Conservation (phyloP, 2,888 invertebrate species). For the Oasisia sp. region DNA sequence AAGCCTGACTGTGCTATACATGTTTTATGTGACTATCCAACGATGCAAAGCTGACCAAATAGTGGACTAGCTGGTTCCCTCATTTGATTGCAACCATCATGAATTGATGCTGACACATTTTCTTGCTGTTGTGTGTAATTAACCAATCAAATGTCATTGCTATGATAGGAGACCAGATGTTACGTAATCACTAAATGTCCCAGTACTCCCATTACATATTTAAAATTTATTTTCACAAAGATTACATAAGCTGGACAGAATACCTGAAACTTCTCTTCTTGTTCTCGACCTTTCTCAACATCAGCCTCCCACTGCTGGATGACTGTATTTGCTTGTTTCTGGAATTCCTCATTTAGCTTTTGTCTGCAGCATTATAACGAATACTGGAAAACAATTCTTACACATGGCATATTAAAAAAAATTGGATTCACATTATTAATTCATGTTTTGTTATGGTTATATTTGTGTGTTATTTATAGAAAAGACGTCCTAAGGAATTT, state of each 20-base stretch:
- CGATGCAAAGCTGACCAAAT: no score
- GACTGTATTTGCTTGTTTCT: slow-evolving; percentile 54
- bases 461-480: not conserved
- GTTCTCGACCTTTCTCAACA: slow-evolving; percentile 58
- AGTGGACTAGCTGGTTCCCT: no score
- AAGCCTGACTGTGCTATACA: no score
- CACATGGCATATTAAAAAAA: not conserved
- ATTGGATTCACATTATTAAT: not conserved
- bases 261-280: slow-evolving; percentile 53
- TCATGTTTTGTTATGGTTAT: not conserved
- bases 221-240: not conserved
- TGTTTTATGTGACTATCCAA: no score
- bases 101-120: no score
- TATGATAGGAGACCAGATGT: not conserved
- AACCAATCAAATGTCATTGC: no score
- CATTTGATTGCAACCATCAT: no score
- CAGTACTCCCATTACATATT: not conserved
- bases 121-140: no score
- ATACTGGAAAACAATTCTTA: not conserved
- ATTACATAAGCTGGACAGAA: not conserved
- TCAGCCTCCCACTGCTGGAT: slow-evolving; percentile 62
- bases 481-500: not conserved
- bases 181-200: not conserved
- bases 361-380: slow-evolving; percentile 42
- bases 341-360: slow-evolving; percentile 59